A percentile compares a stretch with the other conserved stretches of the same genome.
Conservation (phyloP, 2,888 invertebrate genomes). For the Cataglyphis rosenhaueri region DNA sequence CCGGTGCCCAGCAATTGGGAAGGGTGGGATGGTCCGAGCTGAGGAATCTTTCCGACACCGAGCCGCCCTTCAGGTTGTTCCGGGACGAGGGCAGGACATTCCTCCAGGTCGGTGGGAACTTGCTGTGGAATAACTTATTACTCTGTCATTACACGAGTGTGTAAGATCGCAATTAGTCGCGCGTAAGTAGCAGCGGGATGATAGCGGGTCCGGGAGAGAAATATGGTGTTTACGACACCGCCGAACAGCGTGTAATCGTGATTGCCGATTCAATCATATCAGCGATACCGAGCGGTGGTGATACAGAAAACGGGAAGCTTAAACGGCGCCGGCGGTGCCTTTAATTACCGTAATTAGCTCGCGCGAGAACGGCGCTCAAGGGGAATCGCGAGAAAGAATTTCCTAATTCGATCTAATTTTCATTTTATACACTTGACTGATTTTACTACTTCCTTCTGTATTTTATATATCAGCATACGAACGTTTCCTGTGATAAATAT, state of each 20-base stretch:
- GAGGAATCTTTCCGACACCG: conserved; percentile 91
- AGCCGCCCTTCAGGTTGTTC: conserved; percentile 93
- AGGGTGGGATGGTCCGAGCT: conserved; percentile 93
- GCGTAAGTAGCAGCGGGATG: background rate
- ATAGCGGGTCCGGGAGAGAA: background rate
- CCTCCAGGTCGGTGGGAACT: conserved; percentile 88
- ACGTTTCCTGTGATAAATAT: background rate
- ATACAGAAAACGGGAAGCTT: background rate
- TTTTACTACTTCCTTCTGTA: conserved; percentile 6
- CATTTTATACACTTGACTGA: background rate
- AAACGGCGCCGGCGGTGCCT: background rate
- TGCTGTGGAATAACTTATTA: conserved; percentile 31
- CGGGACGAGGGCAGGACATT: conserved; percentile 93
- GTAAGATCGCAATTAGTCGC: conserved; percentile 33
- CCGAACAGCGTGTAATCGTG: background rate
- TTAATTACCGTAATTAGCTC: conserved; percentile 25
- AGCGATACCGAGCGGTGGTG: background rate
- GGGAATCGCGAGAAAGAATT: background rate
- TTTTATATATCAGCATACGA: background rate
- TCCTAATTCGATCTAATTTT: background rate
- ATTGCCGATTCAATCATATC: background rate
- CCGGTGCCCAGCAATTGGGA: conserved; percentile 93
- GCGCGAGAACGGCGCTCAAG: background rate
- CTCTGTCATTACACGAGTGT: conserved; percentile 19
- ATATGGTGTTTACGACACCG: background rate